A percentile compares a stretch with the other conserved stretches of the same genome.
These are phyloP conservation scores for Suricata suricatta DNA, from an alignment of 2,113 vertebrate genomes.

Conservation along the genomic window DNA sequence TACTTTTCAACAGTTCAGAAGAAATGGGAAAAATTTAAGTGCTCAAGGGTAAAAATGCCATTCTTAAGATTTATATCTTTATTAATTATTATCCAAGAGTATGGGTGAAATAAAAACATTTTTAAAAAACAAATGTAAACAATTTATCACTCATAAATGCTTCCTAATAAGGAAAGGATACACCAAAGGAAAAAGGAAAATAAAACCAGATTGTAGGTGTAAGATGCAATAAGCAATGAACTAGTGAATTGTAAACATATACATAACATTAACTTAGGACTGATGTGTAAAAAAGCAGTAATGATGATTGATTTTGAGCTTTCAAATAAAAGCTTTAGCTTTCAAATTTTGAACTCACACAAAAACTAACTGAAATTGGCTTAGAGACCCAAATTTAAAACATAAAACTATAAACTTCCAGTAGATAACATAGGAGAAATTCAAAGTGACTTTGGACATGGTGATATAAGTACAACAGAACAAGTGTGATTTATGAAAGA, in stretches of 20 bases:
- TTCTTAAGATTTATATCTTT: neutral
- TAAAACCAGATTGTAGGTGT: rapidly evolving
- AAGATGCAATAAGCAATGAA: neutral
- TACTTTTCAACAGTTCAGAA: neutral
- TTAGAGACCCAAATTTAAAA: neutral
- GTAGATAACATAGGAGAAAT: neutral
- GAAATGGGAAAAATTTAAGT: neutral
- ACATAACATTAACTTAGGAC: neutral
- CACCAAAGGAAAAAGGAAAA: neutral
- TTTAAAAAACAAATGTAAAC: neutral
- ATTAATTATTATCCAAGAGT: neutral
- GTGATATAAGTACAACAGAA: neutral
- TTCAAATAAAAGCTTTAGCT: neutral
- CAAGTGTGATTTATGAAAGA: neutral
- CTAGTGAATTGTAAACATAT: neutral
- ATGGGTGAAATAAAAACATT: neutral
- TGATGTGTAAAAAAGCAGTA: neutral
- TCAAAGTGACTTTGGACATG: neutral
- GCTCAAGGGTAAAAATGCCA: neutral
- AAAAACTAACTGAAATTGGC: neutral
- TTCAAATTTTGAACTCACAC: neutral
- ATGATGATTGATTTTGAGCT: neutral
- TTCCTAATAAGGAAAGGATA: neutral
- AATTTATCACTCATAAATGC: neutral
- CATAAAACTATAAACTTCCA: neutral